Evolutionary conservation across 2,888 invertebrate genomes (phyloP), one percentile per base, ranked within the genome.

Genomic region (Phyllotreta striolata): DNA sequence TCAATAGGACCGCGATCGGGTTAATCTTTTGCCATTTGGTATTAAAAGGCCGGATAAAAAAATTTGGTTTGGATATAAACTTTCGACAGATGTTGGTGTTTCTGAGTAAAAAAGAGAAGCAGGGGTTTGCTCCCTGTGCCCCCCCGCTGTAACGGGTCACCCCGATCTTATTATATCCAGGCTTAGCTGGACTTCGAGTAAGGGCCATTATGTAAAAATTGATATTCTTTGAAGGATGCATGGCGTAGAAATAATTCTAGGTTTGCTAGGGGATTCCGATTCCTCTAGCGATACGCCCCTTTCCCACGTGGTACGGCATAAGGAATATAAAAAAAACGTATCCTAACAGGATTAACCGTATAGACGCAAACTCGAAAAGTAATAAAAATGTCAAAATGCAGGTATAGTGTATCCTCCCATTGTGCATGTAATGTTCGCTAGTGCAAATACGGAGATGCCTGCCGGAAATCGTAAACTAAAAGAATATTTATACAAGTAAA

Each of bases 231-330:
- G 55, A 55, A 58, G 54, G 62, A 62, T 58, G 49, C 57, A 43
- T 54, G 62, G 47, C 43, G 41, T 55, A 47, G 58, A 54, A 62
- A 62, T 65, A 65, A 65, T 65, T 62, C 64, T 64, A 61, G 64
- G 65, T 63, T 63, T 59, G 55, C 54, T 59, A 59, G 58, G 59
- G 63, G 58, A 59, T 63, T 54, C 58, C 47, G 55, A 55, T 47
- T 46, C 39, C 43, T 24, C 24, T 24, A 24, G 24, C 24, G 59
- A 44, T 59, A 58, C 63, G 63, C 63, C 63, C 59, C 47, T 63
- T 63, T 63, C 63, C 63, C 63, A 63, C 59, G 63, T 63, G 44
- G 49, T 59, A 44, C 52, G 52, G 43, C 44, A 51, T 39, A 43
- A 60, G 44, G 34, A 44, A 52, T 44, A 52, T 37, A 6, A 60